Evolutionary conservation across 2,113 vertebrate genomes (phyloP), one percentile per base, ranked within the genome.

Genomic region (Apteryx owenii): DNA sequence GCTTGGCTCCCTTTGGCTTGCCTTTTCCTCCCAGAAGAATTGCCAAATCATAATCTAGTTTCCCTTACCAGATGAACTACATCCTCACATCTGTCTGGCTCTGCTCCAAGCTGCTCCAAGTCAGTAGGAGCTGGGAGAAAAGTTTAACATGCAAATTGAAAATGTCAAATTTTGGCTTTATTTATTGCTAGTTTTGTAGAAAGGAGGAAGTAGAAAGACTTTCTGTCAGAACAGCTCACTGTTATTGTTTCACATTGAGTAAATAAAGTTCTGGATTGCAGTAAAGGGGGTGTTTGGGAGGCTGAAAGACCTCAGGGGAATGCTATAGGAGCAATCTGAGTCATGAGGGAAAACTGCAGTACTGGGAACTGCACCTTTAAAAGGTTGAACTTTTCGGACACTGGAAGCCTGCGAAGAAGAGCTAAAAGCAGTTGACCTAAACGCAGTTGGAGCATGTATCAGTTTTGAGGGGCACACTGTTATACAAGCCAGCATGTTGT

Each of bases 51-150:
- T 83, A 44, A 84, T 94, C 51, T 50, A 50, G 89, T 94, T 97
- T 95, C 72, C 85, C 76, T 81, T 96, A 54, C 25, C 91, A 96
- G 89, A 96, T 95, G 90, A 97, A 94, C 87, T 93, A 93, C 95
- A 79, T 95, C 95, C 91, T 95, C 72, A 86, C 89, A 96, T 96
- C 95, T 96, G 94, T 95, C 93, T 97, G 97, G 94, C 96, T 96
- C 18, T 44, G n/a, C 60, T 96, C 93, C 95, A 95, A 79, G 76
- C 76, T 81, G 46, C 77, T 95, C 60, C 60, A 81, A 96, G 72
- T 86, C 89, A 88, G 91, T 86, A 96, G 95, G 76, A 96, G 93
- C 51, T 84, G 76, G 85, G 69, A 95, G 88, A 90, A 88, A 90
- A 93, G 38, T 94, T 93, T 72, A 97, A 79, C 82, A 78, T 93